Base-by-base conservation (phyloP, 2,797 vertebrate genomes). In the Spatula clypeata region DNA sequence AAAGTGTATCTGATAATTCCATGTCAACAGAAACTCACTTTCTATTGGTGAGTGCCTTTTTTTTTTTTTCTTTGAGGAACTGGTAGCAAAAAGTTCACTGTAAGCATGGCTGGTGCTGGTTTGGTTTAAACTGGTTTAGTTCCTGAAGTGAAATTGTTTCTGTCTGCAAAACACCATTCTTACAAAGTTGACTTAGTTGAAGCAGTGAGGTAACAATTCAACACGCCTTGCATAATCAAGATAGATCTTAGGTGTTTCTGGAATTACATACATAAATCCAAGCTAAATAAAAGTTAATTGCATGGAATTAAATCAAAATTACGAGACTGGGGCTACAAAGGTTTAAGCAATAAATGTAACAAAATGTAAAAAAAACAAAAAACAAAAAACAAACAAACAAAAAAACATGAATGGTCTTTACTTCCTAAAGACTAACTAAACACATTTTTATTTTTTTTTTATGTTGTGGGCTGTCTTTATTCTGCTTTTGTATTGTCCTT, bases 261-360 rank as follows among this genome's bases (percentile, higher is more conserved):
- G 7, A 73, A 60, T 36, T 53, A 40, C 44, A 10, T 47, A 29
- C 57, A 16, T 60, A 54, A 67, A 42, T 74, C 27, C 2, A 6
- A 77, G 36, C 26, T 47, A 86, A 83, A 80, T 67, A 83, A 69
- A 73, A 67, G 4, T 47, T 4, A 67, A 27, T 72, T 79, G 7
- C 1, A 1, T 79, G 82, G 79, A 90, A 55, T 14, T 2, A 84
- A 88, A 60, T 67, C 27, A 73, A 86, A 89, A 53, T 40, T 70
- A 23, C 4, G 1, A 2, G 12, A 53, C 80, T 19, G 9, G 8
- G 0, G 0, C 62, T 71, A 70, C n/a, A 84, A 72, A 72, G 12
- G 11, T 77, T 80, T 83, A 58, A 93, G 36, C 26, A 90, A 26
- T 69, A 3, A 58, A 24, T 44, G 73, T 13, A 80, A 74, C 21